Evolutionary conservation across 2,888 invertebrate genomes (phyloP), one percentile per base, ranked within the genome.

Genomic region (Oligia strigilis): DNA sequence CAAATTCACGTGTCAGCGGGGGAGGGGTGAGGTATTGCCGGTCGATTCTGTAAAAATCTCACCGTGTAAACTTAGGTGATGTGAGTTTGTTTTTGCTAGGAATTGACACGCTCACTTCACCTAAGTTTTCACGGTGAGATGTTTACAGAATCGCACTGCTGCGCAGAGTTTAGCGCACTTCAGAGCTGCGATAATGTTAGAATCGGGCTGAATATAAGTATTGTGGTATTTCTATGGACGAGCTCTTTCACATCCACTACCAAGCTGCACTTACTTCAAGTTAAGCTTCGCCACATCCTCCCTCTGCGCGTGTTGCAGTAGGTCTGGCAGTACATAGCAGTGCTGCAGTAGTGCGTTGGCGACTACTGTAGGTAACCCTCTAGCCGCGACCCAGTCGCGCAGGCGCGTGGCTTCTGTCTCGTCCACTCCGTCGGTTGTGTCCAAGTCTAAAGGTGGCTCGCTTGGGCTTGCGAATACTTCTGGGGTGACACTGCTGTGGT

Each of bases 271-370:
- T 65, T 49, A 83, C 83, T 85, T 84, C 5, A 84, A 46, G 75
- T 98, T 98, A 78, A 99, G 96, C 90, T 98, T 97, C 77, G 98
- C 97, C 76, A 99, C 95, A 95, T 99, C 99, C 75, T 99, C 98
- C 88, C 99, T 97, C 36, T 98, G 98, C 90, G 99, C 98, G 90
- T 98, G 98, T 84, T 98, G 97, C 83, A 99, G 94, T 75, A 99
- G 96, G 94, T 99, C 99, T 52, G 98, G 97, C 83, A 99, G 97
- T 0, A 98, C 98, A 94, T 98, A 99, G 86, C 98, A 98, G 93
- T 99, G 98, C 46, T 97, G 94, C 4, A 98, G 93, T 88, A 99
- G 98, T 91, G 97, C 97, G 69, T 97, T 97, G 76, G 98, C 98
- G 11, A 98, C 98, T 40, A 96, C 94, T 36, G 97, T 97, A 89